These are phyloP conservation scores for Oplegnathus fasciatus DNA, from an alignment of 2,113 vertebrate genomes.

Conservation along the genomic window DNA sequence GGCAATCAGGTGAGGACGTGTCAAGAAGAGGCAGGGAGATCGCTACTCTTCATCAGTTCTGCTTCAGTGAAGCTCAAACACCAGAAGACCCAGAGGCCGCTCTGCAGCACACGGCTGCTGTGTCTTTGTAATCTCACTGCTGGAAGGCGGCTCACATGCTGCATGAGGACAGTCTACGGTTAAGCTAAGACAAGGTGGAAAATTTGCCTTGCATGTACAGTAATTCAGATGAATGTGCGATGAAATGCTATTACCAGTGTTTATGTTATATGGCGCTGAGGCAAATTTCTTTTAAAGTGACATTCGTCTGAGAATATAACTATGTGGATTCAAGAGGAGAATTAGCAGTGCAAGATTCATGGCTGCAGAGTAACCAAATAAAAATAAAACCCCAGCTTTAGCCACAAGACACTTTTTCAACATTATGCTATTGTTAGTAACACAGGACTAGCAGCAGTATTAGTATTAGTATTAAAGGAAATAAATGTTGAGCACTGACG, in stretches of 20 bases:
- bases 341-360: not conserved
- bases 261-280: slow-evolving; percentile 8
- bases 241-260: slow-evolving; percentile 15
- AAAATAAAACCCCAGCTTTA: not conserved
- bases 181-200: slow-evolving; percentile 5
- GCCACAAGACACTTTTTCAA: slow-evolving; percentile 22
- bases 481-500: slow-evolving; percentile 77
- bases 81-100: slow-evolving; percentile 21
- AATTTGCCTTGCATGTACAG: slow-evolving; percentile 11
- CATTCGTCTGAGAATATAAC: not conserved
- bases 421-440: slow-evolving; percentile 29
- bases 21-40: slow-evolving; percentile 55
- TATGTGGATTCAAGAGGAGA: not conserved
- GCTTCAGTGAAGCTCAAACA: slow-evolving; percentile 66
- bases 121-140: slow-evolving; percentile 42
- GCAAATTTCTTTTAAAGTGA: slow-evolving; percentile 18
- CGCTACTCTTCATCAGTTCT: slow-evolving; percentile 70
- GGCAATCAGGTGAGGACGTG: slow-evolving; percentile 52
- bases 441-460: slow-evolving; percentile 3
- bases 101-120: slow-evolving; percentile 12
- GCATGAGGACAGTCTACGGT: not conserved
- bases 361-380: slow-evolving; percentile 4
- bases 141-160: slow-evolving; percentile 18
- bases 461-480: slow-evolving; percentile 67
- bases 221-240: slow-evolving; percentile 20